These are phyloP conservation scores for Paraescarpia echinospica DNA, from an alignment of 1,140 invertebrate genomes.

Conservation along the genomic window DNA sequence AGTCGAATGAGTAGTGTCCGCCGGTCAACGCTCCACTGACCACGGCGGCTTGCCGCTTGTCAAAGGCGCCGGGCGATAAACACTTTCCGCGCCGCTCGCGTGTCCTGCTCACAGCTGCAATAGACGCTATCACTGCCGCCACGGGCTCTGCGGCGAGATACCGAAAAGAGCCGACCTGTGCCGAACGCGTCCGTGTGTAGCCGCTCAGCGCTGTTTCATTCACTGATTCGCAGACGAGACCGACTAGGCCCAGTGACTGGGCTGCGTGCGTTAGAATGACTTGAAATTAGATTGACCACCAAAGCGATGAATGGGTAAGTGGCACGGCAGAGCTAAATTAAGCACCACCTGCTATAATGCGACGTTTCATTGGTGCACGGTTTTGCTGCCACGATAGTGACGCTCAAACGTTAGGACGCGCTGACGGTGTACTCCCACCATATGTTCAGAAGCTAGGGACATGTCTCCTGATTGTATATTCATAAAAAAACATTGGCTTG, in stretches of 20 bases:
- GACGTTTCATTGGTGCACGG: neutral
- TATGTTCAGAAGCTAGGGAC: neutral
- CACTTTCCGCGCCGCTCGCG: neutral
- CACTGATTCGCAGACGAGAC: neutral
- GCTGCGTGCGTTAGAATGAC: neutral
- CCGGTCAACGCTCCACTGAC: constrained; percentile 2
- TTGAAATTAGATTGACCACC: neutral
- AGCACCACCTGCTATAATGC: neutral
- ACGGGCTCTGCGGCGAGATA: neutral
- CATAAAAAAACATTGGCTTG: neutral
- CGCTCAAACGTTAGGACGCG: neutral
- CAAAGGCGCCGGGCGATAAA: neutral
- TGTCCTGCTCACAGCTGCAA: neutral
- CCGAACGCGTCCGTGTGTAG: neutral
- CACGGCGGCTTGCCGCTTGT: neutral
- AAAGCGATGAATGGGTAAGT: neutral
- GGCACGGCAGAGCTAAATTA: neutral
- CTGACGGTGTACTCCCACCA: neutral
- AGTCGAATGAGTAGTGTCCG: neutral
- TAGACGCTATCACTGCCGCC: neutral
- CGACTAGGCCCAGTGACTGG: neutral
- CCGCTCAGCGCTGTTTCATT: neutral
- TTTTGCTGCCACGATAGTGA: neutral
- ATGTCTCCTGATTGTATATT: neutral
- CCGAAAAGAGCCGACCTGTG: neutral